Evolutionary conservation across 2,888 invertebrate genomes (phyloP).

Genomic region (Cheilosia scutellata): DNA sequence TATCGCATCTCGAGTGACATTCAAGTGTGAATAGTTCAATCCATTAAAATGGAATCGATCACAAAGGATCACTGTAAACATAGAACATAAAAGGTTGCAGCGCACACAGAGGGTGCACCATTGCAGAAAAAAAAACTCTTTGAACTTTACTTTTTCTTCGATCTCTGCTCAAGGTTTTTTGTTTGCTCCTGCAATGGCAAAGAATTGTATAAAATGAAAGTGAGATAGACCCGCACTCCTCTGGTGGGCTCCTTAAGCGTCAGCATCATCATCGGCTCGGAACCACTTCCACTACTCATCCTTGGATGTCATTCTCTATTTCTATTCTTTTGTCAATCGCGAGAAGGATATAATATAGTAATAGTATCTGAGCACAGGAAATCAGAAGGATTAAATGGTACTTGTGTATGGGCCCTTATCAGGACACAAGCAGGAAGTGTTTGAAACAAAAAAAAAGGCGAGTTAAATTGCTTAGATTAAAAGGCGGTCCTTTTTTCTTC

Average conservation of each 20-base stretch:
- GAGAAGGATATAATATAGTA: constrained; percentile 54
- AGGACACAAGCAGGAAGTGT: constrained; percentile 39
- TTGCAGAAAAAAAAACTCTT: constrained; percentile 10
- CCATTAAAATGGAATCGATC: constrained; percentile 66
- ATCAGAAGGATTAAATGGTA: constrained; percentile 71
- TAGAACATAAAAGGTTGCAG: constrained; percentile 31
- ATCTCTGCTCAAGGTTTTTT: neutral
- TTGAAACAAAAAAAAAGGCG: constrained; percentile 26
- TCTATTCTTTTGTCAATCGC: constrained; percentile 63
- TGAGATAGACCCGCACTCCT: constrained; percentile 16
- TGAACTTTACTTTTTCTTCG: constrained; percentile 6
- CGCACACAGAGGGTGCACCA: constrained; percentile 54
- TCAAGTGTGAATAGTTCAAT: constrained; percentile 66
- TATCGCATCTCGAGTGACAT: constrained; percentile 45
- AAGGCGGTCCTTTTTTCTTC: constrained; percentile 16
- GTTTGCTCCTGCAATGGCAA: neutral
- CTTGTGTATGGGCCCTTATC: constrained; percentile 62
- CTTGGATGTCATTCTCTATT: constrained; percentile 15
- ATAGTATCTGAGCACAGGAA: constrained; percentile 53
- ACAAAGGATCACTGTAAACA: constrained; percentile 70
- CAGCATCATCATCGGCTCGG: neutral
- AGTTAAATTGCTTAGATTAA: constrained; percentile 65
- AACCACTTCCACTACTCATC: constrained; percentile 10
- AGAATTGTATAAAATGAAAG: constrained; percentile 17
- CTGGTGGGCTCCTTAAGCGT: neutral